Evolutionary conservation across 2,113 vertebrate species (phyloP), one percentile per base, ranked within the genome.

Genomic region (Dinomys branickii): DNA sequence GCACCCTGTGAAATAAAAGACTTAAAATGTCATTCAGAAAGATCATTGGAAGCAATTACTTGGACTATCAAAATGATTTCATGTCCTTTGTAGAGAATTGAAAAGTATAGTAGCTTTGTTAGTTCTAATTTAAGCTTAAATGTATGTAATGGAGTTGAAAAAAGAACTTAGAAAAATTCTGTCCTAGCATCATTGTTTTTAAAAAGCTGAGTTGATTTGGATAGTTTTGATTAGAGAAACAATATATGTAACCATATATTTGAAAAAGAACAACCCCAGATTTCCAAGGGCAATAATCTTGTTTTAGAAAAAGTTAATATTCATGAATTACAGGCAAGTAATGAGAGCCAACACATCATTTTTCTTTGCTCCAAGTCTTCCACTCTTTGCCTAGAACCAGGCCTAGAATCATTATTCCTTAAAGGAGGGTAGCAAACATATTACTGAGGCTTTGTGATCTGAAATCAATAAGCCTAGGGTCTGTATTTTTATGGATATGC

Each of bases 261-360:
- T 97, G 90, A 58, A 61, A 85, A 85, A 94, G 78, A 95, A 80
- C n/a, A 56, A 95, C 69, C 35, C 22, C 28, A 93, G 63, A 95
- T 95, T 87, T 67, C 71, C 88, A 91, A 85, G 20, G 54, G 33
- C 7, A 26, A 9, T 67, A 91, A 90, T 92, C 82, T 96, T 85
- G 83, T 95, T 94, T 87, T 92, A 93, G 88, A 95, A 94, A 88
- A 88, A 94, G 58, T 95, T 85, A 96, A 96, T 95, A 90, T 88
- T 95, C 44, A 83, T 88, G 88, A 95, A 44, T 85, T 95, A 94
- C 26, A 28, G 73, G 71, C 90, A 94, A 85, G 33, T 50, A 38
- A 75, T 28, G 82, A 84, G 52, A 94, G 50, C 84, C 73, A 92
- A 69, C 22, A 90, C 24, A 73, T 35, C 20, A 78, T 22, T 94